Conservation (phyloP, 2,797 vertebrate genomes). For the Alosa sapidissima region DNA sequence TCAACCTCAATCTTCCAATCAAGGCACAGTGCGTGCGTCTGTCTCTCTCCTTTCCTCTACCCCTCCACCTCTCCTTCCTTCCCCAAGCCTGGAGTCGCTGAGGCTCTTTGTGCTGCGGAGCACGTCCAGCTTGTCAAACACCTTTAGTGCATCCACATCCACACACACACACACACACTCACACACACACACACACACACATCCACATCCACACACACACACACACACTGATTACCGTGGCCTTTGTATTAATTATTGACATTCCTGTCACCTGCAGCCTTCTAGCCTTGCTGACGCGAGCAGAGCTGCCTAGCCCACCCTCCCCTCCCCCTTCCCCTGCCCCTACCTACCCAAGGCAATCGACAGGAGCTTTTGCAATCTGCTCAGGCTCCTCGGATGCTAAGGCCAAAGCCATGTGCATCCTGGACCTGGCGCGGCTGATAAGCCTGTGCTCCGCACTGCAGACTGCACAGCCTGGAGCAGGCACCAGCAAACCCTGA, state of each 20-base stretch:
- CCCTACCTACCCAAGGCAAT: background rate
- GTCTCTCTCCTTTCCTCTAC: background rate
- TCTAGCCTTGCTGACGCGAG: constrained; percentile 43
- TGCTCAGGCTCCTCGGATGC: background rate
- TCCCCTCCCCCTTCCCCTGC: background rate
- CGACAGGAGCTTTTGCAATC: background rate
- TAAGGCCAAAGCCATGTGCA: background rate
- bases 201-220: background rate
- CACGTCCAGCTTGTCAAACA: constrained; percentile 43
- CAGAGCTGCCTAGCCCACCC: constrained; percentile 34
- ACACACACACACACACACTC: constrained; percentile 14
- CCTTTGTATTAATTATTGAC: constrained; percentile 74
- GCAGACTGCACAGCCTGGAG: background rate
- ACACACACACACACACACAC: constrained; percentile 23
- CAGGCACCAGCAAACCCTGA: background rate
- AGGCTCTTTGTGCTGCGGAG: constrained; percentile 34
- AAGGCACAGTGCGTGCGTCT: background rate
- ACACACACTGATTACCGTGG: constrained; percentile 45
- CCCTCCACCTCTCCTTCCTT: background rate
- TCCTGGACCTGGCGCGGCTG: background rate
- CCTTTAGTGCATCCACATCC: constrained; percentile 32
- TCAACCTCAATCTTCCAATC: constrained; percentile 26
- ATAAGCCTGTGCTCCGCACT: background rate
- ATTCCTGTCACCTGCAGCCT: constrained; percentile 60
- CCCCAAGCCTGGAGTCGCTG: background rate